Conservation (phyloP, 2,888 invertebrate species). For the Baccha elongata region DNA sequence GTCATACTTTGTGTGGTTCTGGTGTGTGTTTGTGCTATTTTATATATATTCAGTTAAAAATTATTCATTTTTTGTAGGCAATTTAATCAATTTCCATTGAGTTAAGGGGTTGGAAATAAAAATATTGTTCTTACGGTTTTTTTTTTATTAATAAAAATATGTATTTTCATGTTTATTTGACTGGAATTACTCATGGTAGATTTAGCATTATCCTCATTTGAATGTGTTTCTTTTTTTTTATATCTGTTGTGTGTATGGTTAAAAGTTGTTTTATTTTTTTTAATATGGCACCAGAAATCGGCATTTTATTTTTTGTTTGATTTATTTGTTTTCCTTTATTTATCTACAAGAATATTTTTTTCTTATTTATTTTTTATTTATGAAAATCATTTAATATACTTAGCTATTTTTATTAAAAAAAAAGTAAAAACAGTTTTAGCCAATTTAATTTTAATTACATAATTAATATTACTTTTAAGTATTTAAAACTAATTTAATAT, state of each 20-base stretch:
- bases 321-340: constrained; percentile 41
- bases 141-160: constrained; percentile 53
- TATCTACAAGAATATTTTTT: constrained; percentile 36
- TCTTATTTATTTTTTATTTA: constrained; percentile 8
- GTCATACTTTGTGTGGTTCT: constrained; percentile 63
- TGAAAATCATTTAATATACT: constrained; percentile 9
- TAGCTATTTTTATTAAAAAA: background rate
- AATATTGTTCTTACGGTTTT: constrained; percentile 10
- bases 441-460: constrained; percentile 1
- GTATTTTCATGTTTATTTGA: constrained; percentile 7
- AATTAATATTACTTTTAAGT: constrained; percentile 24
- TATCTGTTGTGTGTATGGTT: constrained; percentile 27
- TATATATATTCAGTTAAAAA: constrained; percentile 45
- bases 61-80: constrained; percentile 60
- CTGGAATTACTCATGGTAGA: constrained; percentile 42
- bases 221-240: constrained; percentile 32
- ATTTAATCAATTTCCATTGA: constrained; percentile 42
- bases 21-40: constrained; percentile 31
- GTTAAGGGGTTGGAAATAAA: constrained; percentile 38
- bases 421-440: constrained; percentile 16
- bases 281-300: constrained; percentile 62
- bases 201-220: constrained; percentile 44
- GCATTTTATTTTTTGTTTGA: constrained; percentile 22
- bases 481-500: constrained; percentile 36
- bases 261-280: background rate